These are phyloP conservation scores for Alloplasta piceator DNA, from an alignment of 2,888 invertebrate species.

Conservation along the genomic window DNA sequence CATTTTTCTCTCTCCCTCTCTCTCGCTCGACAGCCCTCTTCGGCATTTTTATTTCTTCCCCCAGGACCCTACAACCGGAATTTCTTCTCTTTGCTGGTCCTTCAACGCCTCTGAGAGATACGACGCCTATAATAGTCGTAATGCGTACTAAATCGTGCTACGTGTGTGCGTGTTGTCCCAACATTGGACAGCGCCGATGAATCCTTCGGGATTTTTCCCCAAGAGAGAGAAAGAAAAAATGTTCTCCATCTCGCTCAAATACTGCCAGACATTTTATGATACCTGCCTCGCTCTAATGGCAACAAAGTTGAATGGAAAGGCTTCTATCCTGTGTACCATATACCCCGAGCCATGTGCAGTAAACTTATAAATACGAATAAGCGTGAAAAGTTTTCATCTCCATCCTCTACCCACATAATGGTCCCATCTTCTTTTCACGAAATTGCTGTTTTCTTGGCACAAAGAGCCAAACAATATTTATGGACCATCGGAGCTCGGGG, in stretches of 20 bases:
- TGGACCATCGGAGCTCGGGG: conserved; percentile 1
- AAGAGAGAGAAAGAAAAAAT: conserved; percentile 1
- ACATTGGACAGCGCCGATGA: conserved; percentile 36
- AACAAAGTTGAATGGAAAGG: conserved; percentile 38
- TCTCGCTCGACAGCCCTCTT: conserved; percentile 35
- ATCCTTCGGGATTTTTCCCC: conserved; percentile 52
- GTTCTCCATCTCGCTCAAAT: conserved; percentile 1
- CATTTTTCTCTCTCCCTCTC: conserved; percentile 48
- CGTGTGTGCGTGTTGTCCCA: conserved; percentile 33
- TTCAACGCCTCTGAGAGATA: conserved; percentile 39
- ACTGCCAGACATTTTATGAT: conserved; percentile 27
- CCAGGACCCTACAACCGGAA: conserved; percentile 33
- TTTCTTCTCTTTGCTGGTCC: conserved; percentile 45
- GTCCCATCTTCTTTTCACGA: conserved; percentile 18
- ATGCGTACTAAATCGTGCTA: conserved; percentile 1
- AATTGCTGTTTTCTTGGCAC: conserved; percentile 8
- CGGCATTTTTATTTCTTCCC: conserved; percentile 31
- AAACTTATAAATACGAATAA: conserved; percentile 31
- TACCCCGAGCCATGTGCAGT: neutral
- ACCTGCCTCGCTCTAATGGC: conserved; percentile 39
- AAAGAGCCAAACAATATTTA: conserved; percentile 28
- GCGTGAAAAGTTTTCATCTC: conserved; percentile 41
- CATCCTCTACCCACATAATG: neutral
- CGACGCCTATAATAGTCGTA: conserved; percentile 24
- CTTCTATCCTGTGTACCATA: conserved; percentile 14